These are phyloP conservation scores for Beris morrisii DNA, from an alignment of 2,888 invertebrate genomes.

Conservation along the genomic window DNA sequence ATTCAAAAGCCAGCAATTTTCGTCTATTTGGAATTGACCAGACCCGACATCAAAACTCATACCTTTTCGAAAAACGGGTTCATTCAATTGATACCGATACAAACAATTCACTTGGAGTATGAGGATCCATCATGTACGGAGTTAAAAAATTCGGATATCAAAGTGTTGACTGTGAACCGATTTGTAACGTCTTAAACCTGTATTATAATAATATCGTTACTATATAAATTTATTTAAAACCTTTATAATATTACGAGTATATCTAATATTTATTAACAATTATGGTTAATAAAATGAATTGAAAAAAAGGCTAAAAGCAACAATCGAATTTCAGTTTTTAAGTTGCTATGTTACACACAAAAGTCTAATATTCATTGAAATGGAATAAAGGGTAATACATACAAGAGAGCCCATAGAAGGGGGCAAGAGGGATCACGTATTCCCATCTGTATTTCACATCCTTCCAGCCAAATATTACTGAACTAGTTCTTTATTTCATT, in stretches of 20 bases:
- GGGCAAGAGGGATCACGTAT: too few relatives aligned
- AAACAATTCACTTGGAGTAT: slow-evolving; percentile 49
- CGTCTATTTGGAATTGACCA: slow-evolving; percentile 50
- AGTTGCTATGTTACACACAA: too few relatives aligned
- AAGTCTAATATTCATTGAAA: too few relatives aligned
- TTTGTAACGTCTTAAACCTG: slow-evolving; percentile 43
- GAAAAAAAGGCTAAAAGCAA: background rate
- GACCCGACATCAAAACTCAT: slow-evolving; percentile 45
- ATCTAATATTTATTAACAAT: background rate
- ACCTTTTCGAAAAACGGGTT: slow-evolving; percentile 53
- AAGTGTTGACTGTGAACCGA: slow-evolving; percentile 52
- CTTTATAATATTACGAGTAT: too few relatives aligned
- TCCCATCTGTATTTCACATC: too few relatives aligned
- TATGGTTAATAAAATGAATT: background rate
- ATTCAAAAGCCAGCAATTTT: slow-evolving; percentile 52
- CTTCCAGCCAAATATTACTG: too few relatives aligned
- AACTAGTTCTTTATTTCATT: too few relatives aligned
- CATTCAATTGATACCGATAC: slow-evolving; percentile 49
- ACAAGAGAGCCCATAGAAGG: too few relatives aligned
- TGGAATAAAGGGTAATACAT: too few relatives aligned
- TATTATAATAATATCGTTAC: background rate
- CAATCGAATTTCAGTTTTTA: too few relatives aligned
- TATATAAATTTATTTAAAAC: slow-evolving; percentile 1
- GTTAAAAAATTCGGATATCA: slow-evolving; percentile 46
- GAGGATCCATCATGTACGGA: slow-evolving; percentile 42